These are phyloP conservation scores for Drosophila nr. fundita DNA, from an alignment of 2,888 invertebrate genomes.

Conservation along the genomic window DNA sequence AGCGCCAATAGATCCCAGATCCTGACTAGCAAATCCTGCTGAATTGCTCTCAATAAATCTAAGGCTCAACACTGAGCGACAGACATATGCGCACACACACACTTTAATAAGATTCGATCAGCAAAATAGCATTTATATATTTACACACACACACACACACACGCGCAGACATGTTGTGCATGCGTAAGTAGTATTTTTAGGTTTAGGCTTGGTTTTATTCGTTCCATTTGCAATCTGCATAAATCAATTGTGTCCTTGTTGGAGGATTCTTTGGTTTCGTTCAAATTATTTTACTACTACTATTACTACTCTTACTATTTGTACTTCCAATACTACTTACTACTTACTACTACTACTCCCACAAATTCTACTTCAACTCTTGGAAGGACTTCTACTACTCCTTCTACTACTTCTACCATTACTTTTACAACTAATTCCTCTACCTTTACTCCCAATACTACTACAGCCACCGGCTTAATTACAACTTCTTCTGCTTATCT, in stretches of 20 bases:
- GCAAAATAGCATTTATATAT: slow-evolving; percentile 24
- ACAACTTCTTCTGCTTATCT: not conserved
- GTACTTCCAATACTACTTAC: not conserved
- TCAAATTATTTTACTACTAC: slow-evolving; percentile 21
- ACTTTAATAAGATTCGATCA: slow-evolving; percentile 56
- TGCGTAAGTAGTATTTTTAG: slow-evolving; percentile 65
- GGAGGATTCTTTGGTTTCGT: not conserved
- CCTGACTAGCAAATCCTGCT: slow-evolving; percentile 55
- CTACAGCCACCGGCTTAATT: not conserved
- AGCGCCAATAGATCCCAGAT: slow-evolving; percentile 9
- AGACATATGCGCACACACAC: slow-evolving; percentile 41
- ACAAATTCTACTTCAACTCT: not conserved
- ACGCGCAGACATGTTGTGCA: slow-evolving; percentile 43
- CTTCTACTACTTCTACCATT: not conserved
- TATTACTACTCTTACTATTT: slow-evolving; percentile 27
- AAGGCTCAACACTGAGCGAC: slow-evolving; percentile 64
- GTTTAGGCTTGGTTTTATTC: slow-evolving; percentile 27
- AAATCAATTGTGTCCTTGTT: slow-evolving; percentile 54
- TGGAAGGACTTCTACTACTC: not conserved
- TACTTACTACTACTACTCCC: not conserved
- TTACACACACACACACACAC: slow-evolving; percentile 25
- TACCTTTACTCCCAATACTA: not conserved
- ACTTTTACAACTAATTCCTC: not conserved
- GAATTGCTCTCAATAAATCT: slow-evolving; percentile 75
- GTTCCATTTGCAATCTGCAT: slow-evolving; percentile 72